A percentile compares a stretch with the other conserved stretches of the same genome.
phyloP scores from a whole-genome alignment of 1,140 invertebrate genomes.

The Drosophila sturtevanti region DNA sequence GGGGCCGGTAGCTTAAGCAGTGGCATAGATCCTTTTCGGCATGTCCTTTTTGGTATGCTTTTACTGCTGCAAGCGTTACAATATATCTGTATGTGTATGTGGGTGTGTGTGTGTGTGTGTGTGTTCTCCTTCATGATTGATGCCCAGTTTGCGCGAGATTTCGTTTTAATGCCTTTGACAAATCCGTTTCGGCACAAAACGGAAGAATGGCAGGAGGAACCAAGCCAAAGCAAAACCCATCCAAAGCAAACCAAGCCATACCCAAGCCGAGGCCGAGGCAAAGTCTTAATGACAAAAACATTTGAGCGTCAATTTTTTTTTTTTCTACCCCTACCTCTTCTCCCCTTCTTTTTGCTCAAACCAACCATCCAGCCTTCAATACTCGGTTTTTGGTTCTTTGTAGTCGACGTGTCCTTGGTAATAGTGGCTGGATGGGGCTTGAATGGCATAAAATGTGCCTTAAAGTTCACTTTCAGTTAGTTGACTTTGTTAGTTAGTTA shows the following conservation, averaged over 20 bases:
- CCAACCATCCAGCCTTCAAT: constrained; percentile 26
- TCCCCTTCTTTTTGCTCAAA: too few species aligned
- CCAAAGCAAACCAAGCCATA: not conserved
- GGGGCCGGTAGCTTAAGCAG: constrained; percentile 19
- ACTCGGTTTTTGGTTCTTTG: not conserved
- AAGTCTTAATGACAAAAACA: constrained; percentile 79
- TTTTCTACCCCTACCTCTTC: too few species aligned
- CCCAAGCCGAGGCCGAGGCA: constrained; percentile 28
- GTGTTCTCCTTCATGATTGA: constrained; percentile 64
- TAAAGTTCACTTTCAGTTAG: not conserved
- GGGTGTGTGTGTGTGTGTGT: constrained; percentile 24
- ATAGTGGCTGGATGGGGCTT: not conserved
- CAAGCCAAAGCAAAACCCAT: not conserved
- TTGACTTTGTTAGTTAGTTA: not conserved
- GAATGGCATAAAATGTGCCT: constrained; percentile 9
- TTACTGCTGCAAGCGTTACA: constrained; percentile 12
- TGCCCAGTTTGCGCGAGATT: constrained; percentile 76
- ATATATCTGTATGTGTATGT: constrained; percentile 1
- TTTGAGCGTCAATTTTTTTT: constrained; percentile 60
- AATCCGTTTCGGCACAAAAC: constrained; percentile 72
- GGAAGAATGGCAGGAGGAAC: constrained; percentile 21
- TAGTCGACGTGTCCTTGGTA: constrained; percentile 17
- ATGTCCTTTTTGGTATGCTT: constrained; percentile 40
- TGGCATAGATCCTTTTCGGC: constrained; percentile 34
- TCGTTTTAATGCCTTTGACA: constrained; percentile 79